Base-by-base conservation (phyloP, 2,797 vertebrate genomes). In the Hydrophis major region DNA sequence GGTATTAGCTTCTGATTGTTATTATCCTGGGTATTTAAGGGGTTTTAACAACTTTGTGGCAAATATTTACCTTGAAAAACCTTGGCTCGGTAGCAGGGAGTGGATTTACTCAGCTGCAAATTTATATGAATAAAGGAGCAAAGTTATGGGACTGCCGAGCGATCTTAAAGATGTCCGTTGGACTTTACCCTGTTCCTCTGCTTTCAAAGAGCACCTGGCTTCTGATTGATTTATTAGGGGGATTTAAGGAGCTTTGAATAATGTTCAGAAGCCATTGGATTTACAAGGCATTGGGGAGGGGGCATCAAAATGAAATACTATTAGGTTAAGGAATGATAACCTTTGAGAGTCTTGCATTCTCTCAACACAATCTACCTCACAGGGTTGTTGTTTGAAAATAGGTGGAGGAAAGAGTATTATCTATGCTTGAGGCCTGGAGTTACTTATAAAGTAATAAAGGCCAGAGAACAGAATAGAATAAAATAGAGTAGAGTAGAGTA, bases 51-150 rank as follows among this genome's bases (percentile, higher is more conserved):
- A 59, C 22, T 55, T 92, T 94, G 95, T 1, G 32, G 28, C 94
- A 95, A 95, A 95, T 22, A 61, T 93, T 94, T 94, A 94, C 74
- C 66, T 74, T 94, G 91, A 55, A 90, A 95, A 94, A 95, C n/a
- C 90, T 93, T 63, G 61, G 4, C 92, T 94, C 95, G 96, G 93
- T 94, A 16, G 90, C 94, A 69, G 47, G 93, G 20, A 94, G 57
- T 92, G 56, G 74, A 96, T 95, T 96, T 92, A 94, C 92, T 87
- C 91, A 63, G 28, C n/a, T 87, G 11, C 25, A 50, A 37, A 32
- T 47, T 47, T 16, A 32, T 16, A 90, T 90, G 16, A 93, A 66
- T 20, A 42, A 53, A 74, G 27, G 87, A 57, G 37, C 53, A 89
- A 55, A n/a, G 32, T 28, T 56, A 92, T 13, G 53, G 16, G 27